Evolutionary conservation across 2,888 invertebrate genomes (phyloP).

Genomic region (Ceriagrion tenellum): DNA sequence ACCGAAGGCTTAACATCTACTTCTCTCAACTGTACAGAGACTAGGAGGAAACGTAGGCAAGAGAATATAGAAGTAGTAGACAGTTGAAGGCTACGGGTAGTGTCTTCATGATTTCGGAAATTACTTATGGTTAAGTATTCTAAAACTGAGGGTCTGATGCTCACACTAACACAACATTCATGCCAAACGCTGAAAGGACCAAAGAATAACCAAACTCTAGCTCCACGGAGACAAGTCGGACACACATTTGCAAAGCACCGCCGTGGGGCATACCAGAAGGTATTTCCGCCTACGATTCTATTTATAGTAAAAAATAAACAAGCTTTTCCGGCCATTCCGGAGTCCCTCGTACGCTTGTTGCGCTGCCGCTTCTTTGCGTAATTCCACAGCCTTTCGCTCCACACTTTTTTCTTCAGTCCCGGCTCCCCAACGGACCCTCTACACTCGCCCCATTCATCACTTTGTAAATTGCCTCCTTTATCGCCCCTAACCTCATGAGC

Average conservation of each 20-base stretch:
- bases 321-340: not conserved
- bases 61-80: too few species aligned
- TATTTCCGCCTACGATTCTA: not conserved
- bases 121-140: too few species aligned
- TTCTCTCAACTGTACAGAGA: too few species aligned
- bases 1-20: too few species aligned
- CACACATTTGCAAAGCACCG: not conserved
- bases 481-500: not conserved
- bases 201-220: too few species aligned
- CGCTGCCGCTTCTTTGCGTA: conserved; percentile 4
- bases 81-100: too few species aligned
- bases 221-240: too few species aligned
- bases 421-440: not conserved
- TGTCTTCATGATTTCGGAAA: too few species aligned
- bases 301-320: not conserved
- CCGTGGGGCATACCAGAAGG: not conserved
- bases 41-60: too few species aligned
- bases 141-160: too few species aligned
- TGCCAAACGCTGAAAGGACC: too few species aligned
- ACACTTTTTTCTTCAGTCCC: not conserved
- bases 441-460: conserved; percentile 25
- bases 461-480: conserved; percentile 21
- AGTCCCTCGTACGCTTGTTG: not conserved
- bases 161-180: too few species aligned
- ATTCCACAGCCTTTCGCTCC: not conserved